These are phyloP conservation scores for Drosophila guanche DNA, from an alignment of 1,140 invertebrate genomes.

Conservation along the genomic window DNA sequence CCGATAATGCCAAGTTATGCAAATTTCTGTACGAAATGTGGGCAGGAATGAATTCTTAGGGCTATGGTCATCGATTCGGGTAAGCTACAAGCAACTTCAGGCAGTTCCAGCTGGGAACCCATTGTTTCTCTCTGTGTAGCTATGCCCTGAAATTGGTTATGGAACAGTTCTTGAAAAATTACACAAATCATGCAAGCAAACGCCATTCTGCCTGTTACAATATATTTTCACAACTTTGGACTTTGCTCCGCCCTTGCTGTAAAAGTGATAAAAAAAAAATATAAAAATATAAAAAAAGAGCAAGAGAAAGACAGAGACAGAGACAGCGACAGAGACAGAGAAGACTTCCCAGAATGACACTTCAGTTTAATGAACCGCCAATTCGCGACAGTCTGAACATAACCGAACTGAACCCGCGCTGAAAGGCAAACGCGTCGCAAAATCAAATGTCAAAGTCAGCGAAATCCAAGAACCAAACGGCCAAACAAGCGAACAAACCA, in stretches of 20 bases:
- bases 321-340: too few relatives aligned
- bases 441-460: constrained; percentile 48
- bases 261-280: constrained; percentile 38
- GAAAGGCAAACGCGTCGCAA: neutral
- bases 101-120: too few relatives aligned
- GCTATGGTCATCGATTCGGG: neutral
- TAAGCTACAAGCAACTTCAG: too few relatives aligned
- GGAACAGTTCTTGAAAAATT: constrained; percentile 37
- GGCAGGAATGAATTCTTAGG: constrained; percentile 25
- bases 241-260: constrained; percentile 47
- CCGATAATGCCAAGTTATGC: constrained; percentile 23
- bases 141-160: constrained; percentile 6
- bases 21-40: constrained; percentile 12
- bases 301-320: constrained; percentile 9
- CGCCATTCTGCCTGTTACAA: constrained; percentile 62
- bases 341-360: constrained; percentile 69
- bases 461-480: constrained; percentile 28
- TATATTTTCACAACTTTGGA: constrained; percentile 55
- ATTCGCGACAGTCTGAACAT: constrained; percentile 52
- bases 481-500: constrained; percentile 16
- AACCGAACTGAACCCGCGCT: too few relatives aligned
- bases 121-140: constrained; percentile 6
- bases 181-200: constrained; percentile 40
- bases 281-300: constrained; percentile 1
- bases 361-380: constrained; percentile 75